Evolutionary conservation across 2,888 invertebrate genomes (phyloP).

Genomic region (Zelleria hepariella): DNA sequence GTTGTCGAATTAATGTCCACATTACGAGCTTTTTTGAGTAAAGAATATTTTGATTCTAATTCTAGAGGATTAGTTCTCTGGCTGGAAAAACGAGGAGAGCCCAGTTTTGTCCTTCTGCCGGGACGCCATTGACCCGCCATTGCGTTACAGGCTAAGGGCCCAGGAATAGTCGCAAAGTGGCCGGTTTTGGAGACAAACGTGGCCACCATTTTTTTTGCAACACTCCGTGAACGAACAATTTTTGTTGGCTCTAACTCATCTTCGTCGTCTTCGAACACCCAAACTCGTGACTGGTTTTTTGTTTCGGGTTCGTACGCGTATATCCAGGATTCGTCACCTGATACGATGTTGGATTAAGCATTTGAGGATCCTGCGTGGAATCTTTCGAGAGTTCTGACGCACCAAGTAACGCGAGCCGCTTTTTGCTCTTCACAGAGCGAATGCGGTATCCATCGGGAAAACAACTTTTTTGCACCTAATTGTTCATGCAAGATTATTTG

Average conservation of each 20-base stretch:
- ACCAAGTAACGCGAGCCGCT: slow-evolving; percentile 21
- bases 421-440: slow-evolving; percentile 10
- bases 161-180: slow-evolving; percentile 8
- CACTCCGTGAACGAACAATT: background rate
- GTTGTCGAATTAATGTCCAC: no score
- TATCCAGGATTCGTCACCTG: slow-evolving; percentile 5
- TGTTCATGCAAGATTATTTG: slow-evolving; percentile 9
- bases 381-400: slow-evolving; percentile 33
- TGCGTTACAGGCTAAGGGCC: no score
- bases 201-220: background rate
- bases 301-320: slow-evolving; percentile 2
- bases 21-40: no score
- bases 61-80: no score
- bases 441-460: slow-evolving; percentile 9
- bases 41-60: no score
- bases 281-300: background rate
- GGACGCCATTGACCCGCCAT: no score
- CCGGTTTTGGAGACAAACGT: background rate
- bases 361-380: slow-evolving; percentile 4
- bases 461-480: slow-evolving; percentile 8
- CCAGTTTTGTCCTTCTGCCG: no score
- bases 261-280: slow-evolving; percentile 1
- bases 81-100: no score
- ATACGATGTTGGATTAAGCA: slow-evolving; percentile 5
- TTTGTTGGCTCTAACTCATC: background rate